Percentiles rank a stretch among this genome's conserved stretches.
These are phyloP conservation scores for Cantharis rustica DNA, from an alignment of 2,888 invertebrate genomes.

Conservation along the genomic window DNA sequence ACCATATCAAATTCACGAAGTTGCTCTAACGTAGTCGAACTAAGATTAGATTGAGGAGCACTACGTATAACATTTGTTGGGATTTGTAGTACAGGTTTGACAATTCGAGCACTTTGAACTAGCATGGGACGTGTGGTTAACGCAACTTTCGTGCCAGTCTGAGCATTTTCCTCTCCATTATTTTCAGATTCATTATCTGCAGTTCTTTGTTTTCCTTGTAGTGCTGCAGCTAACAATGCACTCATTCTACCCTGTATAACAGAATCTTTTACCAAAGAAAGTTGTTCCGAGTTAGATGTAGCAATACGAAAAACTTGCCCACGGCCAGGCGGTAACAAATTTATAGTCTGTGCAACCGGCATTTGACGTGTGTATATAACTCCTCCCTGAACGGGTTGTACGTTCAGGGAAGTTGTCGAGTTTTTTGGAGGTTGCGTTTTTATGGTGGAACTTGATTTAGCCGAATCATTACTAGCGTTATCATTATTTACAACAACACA, in stretches of 20 bases:
- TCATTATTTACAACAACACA: conserved; percentile 10
- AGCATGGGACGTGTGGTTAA: conserved; percentile 56
- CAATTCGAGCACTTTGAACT: conserved; percentile 63
- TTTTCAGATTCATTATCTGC: conserved; percentile 33
- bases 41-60: conserved; percentile 67
- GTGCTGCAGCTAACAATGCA: conserved; percentile 56
- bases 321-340: conserved; percentile 59
- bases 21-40: conserved; percentile 78
- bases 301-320: conserved; percentile 56
- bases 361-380: conserved; percentile 76
- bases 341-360: conserved; percentile 67
- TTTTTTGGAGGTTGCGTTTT: conserved; percentile 27
- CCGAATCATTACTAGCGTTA: conserved; percentile 4
- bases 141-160: conserved; percentile 13
- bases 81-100: conserved; percentile 63
- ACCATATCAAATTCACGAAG: conserved; percentile 81
- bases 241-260: conserved; percentile 58
- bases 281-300: conserved; percentile 53
- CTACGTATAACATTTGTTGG: conserved; percentile 66
- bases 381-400: conserved; percentile 68
- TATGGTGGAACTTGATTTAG: conserved; percentile 22
- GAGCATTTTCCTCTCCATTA: conserved; percentile 35
- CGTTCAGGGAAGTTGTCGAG: conserved; percentile 58
- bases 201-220: conserved; percentile 52
- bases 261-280: conserved; percentile 55